Percentiles rank a stretch among this genome's conserved stretches.
Evolutionary conservation across 2,888 invertebrate genomes (phyloP).

Genomic region (Steinernema carpocapsae): DNA sequence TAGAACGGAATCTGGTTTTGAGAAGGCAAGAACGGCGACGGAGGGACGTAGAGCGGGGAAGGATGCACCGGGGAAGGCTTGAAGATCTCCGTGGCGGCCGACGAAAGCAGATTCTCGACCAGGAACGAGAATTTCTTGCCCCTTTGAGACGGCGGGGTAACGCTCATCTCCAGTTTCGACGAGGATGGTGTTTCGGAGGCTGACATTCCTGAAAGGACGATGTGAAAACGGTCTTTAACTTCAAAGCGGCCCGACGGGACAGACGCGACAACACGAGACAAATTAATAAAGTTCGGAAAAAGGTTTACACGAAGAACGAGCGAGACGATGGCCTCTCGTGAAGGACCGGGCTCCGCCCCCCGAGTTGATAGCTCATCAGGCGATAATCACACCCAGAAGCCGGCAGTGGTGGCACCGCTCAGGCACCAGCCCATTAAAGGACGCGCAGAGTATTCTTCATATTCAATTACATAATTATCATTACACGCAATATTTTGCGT

Average conservation of each 20-base stretch:
- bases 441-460: constrained; percentile 31
- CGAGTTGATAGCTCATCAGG: constrained; percentile 31
- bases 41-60: constrained; percentile 5
- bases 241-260: too few relatives aligned
- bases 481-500: constrained; percentile 9
- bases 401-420: constrained; percentile 10
- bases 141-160: constrained; percentile 9
- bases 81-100: constrained; percentile 22
- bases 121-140: constrained; percentile 17
- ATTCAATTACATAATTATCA: constrained; percentile 32
- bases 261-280: constrained; percentile 11
- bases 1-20: neutral
- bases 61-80: constrained; percentile 20
- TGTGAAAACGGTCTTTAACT: neutral
- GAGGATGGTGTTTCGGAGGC: constrained; percentile 11
- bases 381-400: constrained; percentile 35
- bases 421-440: constrained; percentile 31
- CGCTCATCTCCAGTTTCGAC: neutral
- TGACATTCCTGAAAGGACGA: constrained; percentile 25
- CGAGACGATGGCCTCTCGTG: constrained; percentile 33
- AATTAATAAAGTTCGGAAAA: neutral
- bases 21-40: constrained; percentile 18
- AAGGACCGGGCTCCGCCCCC: neutral
- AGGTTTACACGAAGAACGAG: constrained; percentile 18
- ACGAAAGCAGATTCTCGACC: constrained; percentile 23